Percentiles rank a stretch among this genome's conserved stretches.
These are phyloP conservation scores for Molanna angustata DNA, from an alignment of 2,888 invertebrate species.

Conservation along the genomic window DNA sequence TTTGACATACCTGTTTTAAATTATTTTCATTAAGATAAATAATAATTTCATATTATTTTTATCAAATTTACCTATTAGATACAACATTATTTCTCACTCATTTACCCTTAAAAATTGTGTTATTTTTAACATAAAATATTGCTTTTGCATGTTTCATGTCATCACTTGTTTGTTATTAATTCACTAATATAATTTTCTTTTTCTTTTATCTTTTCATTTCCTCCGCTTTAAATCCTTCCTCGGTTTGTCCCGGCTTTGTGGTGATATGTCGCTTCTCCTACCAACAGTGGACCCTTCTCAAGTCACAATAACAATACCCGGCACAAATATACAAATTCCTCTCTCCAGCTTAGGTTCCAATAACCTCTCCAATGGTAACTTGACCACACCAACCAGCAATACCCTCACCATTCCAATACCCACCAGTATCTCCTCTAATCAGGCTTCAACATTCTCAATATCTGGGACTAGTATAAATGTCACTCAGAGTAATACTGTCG, in stretches of 20 bases:
- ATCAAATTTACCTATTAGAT: no score
- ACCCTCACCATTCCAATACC: slow-evolving; percentile 37
- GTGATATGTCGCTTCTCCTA: not conserved
- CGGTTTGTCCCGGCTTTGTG: slow-evolving; percentile 31
- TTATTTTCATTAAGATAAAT: no score
- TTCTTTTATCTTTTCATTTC: slow-evolving; percentile 25
- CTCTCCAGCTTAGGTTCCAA: slow-evolving; percentile 47
- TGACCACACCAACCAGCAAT: slow-evolving; percentile 50
- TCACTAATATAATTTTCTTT: slow-evolving; percentile 30
- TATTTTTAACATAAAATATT: slow-evolving; percentile 17
- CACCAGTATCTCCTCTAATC: slow-evolving; percentile 34
- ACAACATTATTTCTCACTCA: no score
- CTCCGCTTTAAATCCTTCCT: slow-evolving; percentile 9
- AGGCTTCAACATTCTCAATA: slow-evolving; percentile 25
- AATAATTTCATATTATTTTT: no score
- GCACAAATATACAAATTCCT: slow-evolving; percentile 62
- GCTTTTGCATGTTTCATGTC: slow-evolving; percentile 17
- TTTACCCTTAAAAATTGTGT: no score
- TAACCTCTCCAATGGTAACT: slow-evolving; percentile 35
- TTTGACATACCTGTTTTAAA: no score
- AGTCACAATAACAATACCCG: slow-evolving; percentile 59
- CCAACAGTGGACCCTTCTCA: slow-evolving; percentile 33
- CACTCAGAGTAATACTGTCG: slow-evolving; percentile 25
- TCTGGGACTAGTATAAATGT: slow-evolving; percentile 35
- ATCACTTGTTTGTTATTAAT: slow-evolving; percentile 14